Evolutionary conservation across 2,888 invertebrate species (phyloP), one percentile per base, ranked within the genome.

Genomic region (Cheilosia scutellata): DNA sequence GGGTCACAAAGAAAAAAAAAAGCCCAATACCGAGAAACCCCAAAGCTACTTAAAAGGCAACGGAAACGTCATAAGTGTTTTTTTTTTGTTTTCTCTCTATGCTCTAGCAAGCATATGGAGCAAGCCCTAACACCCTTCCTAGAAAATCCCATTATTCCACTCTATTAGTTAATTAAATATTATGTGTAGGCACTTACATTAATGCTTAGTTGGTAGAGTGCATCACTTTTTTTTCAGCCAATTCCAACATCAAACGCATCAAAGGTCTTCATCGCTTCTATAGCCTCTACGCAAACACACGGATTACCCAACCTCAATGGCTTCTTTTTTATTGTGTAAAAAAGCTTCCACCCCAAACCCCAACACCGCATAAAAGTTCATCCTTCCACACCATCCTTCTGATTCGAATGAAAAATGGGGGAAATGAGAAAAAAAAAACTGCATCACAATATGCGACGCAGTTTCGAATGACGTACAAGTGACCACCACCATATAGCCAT

Each of bases 111-210:
- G n/a, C 62, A 63, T 44, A 53, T 42, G 53, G 62, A 42, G 62
- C 44, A 51, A n/a, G 9, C 11, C 27, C 40, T 27, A 31, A 9
- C 37, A 9, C 51, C 31, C 5, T 4, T 25, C 40, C 5, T 31
- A 62, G 27, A 37, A 57, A 74, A 71, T 55, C 57, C 58, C 51
- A 60, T 82, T 76, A 84, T 84, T 84, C 75, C 75, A 58, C 83
- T 84, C 83, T 79, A 79, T 65, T 75, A 84, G 68, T 74, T 84
- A 74, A 84, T 79, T 84, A 40, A 79, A 71, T n/a, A n/a, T n/a
- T 79, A 65, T 42, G 70, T 79, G 53, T 44, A 60, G 65, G 57
- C 68, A 78, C 78, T 78, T 78, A 78, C 68, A 49, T 66, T 47
- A 62, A 66, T 62, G 83, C 68, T 55, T 68, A 58, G 66, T 63